Conservation (phyloP, 1,140 invertebrate species). For the Venturia canescens region DNA sequence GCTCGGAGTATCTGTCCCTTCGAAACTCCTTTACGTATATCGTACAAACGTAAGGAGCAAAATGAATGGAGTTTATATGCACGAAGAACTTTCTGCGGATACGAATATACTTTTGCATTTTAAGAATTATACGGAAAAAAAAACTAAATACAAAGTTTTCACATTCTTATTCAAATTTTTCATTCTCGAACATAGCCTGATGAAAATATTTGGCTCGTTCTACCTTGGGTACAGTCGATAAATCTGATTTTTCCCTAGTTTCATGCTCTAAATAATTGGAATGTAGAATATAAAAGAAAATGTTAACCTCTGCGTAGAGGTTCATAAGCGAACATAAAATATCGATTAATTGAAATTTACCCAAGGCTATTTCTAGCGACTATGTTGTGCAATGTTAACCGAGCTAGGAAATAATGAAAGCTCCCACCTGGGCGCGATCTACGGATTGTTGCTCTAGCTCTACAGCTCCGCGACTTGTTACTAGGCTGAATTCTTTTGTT, state of each 20-base stretch:
- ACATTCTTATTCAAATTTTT: too few species aligned
- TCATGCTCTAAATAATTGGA: too few species aligned
- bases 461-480: slow-evolving; percentile 30
- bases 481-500: slow-evolving; percentile 34
- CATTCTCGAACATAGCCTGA: too few species aligned
- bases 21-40: background rate
- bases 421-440: slow-evolving; percentile 37
- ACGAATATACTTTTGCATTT: too few species aligned
- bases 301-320: too few species aligned
- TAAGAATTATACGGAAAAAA: too few species aligned
- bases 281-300: too few species aligned
- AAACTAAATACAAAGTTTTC: too few species aligned
- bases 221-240: too few species aligned
- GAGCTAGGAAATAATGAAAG: slow-evolving; percentile 42
- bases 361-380: too few species aligned
- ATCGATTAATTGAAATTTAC: background rate
- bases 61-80: slow-evolving; percentile 7
- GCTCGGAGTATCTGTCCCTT: background rate
- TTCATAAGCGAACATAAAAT: background rate
- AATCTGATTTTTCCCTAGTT: too few species aligned
- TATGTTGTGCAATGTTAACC: slow-evolving; percentile 35
- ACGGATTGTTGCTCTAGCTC: background rate
- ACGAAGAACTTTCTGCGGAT: background rate
- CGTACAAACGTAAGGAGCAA: background rate
- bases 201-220: too few species aligned